A percentile compares a stretch with the other conserved stretches of the same genome.
Evolutionary conservation across 2,113 vertebrate species (phyloP).

Genomic region (Hyperopisus bebe): DNA sequence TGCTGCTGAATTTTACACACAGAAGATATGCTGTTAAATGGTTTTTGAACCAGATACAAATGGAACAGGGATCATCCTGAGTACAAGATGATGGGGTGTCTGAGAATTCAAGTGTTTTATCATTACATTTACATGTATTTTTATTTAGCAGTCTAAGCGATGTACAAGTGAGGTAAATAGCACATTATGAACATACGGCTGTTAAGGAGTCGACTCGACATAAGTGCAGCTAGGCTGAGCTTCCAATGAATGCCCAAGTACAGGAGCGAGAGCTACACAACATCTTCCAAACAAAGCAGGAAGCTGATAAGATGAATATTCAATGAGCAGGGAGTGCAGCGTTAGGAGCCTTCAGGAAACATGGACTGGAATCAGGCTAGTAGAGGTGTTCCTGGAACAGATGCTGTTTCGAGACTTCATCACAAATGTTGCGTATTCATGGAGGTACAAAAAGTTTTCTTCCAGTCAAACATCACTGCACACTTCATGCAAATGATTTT

Average conservation of each 20-base stretch:
- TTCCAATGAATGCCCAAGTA: background rate
- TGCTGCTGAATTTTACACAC: conserved; percentile 5
- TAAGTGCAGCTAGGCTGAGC: background rate
- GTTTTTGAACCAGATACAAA: conserved; percentile 11
- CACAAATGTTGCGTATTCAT: background rate
- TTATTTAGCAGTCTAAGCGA: background rate
- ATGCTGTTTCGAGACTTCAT: background rate
- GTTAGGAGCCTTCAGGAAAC: background rate
- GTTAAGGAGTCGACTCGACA: background rate
- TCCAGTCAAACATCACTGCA: background rate
- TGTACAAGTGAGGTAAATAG: background rate
- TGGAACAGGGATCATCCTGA: conserved; percentile 43
- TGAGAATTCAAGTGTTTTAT: conserved; percentile 6
- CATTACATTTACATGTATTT: background rate
- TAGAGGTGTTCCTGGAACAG: background rate
- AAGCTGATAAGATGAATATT: background rate
- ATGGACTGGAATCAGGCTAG: background rate
- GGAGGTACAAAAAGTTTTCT: background rate
- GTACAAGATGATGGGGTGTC: conserved; percentile 48
- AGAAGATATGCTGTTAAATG: background rate
- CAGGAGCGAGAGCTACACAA: background rate
- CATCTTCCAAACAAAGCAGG: background rate
- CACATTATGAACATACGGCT: background rate
- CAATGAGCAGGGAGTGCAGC: background rate
- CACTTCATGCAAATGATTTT: background rate